Conservation (phyloP, 92 coral and sea anemone genomes). For the Virgularia gustaviana region DNA sequence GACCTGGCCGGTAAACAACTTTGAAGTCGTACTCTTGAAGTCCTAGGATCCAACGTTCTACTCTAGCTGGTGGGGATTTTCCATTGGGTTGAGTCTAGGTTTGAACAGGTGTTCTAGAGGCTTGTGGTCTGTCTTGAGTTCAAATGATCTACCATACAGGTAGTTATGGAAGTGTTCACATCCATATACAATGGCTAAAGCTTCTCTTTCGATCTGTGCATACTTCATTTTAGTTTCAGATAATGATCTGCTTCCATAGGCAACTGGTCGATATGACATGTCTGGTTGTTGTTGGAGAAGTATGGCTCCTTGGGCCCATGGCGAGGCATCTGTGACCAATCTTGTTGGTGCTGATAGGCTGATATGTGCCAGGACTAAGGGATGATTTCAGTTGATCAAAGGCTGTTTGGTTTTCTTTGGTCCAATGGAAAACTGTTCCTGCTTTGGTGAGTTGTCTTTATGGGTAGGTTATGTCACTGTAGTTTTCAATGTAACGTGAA, state of each 20-base stretch:
- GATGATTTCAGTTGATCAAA: conserved; percentile 22
- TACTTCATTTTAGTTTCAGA: conserved; percentile 52
- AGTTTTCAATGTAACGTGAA: not conserved
- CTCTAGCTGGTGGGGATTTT: conserved; percentile 46
- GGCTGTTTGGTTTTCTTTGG: conserved; percentile 4
- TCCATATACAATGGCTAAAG: conserved; percentile 31
- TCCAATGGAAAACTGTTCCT: not conserved
- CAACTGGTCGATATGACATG: conserved; percentile 27
- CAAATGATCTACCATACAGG: conserved; percentile 49
- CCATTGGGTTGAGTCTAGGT: conserved; percentile 31
- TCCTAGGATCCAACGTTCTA: conserved; percentile 44
- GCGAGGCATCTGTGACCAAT: conserved; percentile 25
- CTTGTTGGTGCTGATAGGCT: conserved; percentile 1
- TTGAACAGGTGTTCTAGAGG: conserved; percentile 51
- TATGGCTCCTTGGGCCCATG: conserved; percentile 18
- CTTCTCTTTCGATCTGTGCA: conserved; percentile 20
- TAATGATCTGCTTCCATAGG: conserved; percentile 11
- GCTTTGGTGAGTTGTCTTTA: not conserved
- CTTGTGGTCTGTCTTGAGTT: conserved; percentile 50
- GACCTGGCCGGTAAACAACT: not conserved
- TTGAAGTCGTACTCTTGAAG: conserved; percentile 56
- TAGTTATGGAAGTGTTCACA: conserved; percentile 59
- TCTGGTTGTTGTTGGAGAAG: conserved; percentile 15
- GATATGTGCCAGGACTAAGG: not conserved
- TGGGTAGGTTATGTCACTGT: not conserved